Evolutionary conservation across 2,113 vertebrate species (phyloP).

Genomic region (Heterotis niloticus): DNA sequence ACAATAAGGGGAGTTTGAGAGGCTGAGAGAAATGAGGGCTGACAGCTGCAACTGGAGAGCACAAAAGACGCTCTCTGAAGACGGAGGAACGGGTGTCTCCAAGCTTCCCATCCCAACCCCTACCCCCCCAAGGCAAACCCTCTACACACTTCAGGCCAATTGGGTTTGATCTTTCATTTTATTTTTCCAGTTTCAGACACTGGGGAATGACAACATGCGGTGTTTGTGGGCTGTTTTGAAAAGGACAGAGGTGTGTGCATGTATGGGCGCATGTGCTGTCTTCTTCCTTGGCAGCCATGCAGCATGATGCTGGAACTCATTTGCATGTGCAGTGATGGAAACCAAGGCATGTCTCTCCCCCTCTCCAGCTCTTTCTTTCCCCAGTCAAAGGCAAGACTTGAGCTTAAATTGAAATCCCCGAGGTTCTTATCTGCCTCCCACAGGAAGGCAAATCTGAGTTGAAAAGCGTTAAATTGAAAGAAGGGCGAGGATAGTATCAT

Average conservation of each 20-base stretch:
- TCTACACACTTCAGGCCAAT: neutral
- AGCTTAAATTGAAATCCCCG: slow-evolving; percentile 83
- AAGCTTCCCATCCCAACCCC: neutral
- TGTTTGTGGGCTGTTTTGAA: neutral
- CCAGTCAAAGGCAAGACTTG: slow-evolving; percentile 75
- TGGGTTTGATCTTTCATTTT: slow-evolving; percentile 18
- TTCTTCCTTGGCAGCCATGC: slow-evolving; percentile 15
- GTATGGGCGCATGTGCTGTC: slow-evolving; percentile 23
- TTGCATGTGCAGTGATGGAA: slow-evolving; percentile 26
- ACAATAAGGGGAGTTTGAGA: slow-evolving; percentile 25
- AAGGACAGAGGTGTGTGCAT: neutral
- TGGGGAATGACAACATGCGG: neutral
- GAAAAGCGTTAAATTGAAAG: slow-evolving; percentile 96
- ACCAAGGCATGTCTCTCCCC: slow-evolving; percentile 24
- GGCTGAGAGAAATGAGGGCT: slow-evolving; percentile 48
- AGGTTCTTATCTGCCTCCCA: slow-evolving; percentile 91
- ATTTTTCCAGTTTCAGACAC: neutral
- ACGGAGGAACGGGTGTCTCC: neutral
- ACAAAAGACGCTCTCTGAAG: slow-evolving; percentile 31
- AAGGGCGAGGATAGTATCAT: slow-evolving; percentile 85
- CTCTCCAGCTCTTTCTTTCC: slow-evolving; percentile 62
- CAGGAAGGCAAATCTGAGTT: slow-evolving; percentile 92
- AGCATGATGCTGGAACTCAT: slow-evolving; percentile 24
- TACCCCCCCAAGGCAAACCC: neutral
- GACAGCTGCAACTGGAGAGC: slow-evolving; percentile 56